A percentile compares a stretch with the other conserved stretches of the same genome.
Conservation (phyloP, 2,113 vertebrate species). For the Notarius lentiginosus region DNA sequence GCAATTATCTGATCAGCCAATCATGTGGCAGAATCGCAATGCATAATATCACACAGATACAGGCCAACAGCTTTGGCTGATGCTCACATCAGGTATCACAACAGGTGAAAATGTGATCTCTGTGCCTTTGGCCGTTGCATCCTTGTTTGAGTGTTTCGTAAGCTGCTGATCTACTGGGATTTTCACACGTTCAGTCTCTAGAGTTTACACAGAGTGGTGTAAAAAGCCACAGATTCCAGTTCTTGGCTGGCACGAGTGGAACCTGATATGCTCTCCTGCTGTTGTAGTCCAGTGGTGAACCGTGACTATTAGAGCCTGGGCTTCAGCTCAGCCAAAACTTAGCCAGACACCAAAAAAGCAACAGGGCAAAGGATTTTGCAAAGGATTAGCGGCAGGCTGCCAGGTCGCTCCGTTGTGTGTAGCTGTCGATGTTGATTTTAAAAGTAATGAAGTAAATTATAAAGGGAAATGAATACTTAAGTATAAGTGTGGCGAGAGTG, state of each 20-base stretch:
- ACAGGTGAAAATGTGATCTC: background rate
- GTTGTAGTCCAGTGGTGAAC: background rate
- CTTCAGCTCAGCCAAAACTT: too few species aligned
- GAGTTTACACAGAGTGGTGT: background rate
- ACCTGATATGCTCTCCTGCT: background rate
- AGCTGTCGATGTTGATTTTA: too few species aligned
- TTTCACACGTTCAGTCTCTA: background rate
- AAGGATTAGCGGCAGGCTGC: too few species aligned
- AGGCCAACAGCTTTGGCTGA: background rate
- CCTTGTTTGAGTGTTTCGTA: background rate
- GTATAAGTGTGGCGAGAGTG: too few species aligned
- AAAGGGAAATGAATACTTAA: too few species aligned
- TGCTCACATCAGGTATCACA: background rate
- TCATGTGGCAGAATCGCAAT: background rate
- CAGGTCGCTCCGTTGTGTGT: too few species aligned
- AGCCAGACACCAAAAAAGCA: too few species aligned
- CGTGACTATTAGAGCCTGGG: too few species aligned
- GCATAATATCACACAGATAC: background rate
- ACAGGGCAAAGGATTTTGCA: too few species aligned
- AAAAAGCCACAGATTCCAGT: background rate
- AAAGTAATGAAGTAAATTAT: too few species aligned
- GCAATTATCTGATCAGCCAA: background rate
- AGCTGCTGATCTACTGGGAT: background rate
- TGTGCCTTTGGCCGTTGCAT: background rate
- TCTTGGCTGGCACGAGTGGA: background rate